Evolutionary conservation across 2,113 vertebrate species (phyloP).

Genomic region (Leptosomus discolor): DNA sequence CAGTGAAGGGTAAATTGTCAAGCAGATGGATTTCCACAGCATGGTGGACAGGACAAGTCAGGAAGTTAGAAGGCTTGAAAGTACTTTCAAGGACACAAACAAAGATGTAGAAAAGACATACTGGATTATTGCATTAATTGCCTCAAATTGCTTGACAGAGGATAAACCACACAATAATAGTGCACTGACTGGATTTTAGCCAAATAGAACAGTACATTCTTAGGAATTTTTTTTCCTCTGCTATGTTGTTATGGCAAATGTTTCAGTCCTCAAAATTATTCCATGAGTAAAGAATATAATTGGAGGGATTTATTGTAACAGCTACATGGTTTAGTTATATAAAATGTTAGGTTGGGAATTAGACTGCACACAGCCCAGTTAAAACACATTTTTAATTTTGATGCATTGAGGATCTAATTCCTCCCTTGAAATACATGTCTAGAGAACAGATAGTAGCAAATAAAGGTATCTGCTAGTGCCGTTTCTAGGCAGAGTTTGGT

Average conservation of each 20-base stretch:
- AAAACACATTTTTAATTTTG: not conserved
- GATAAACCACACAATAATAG: not conserved
- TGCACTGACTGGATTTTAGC: not conserved
- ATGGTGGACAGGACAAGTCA: not conserved
- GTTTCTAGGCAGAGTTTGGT: not conserved
- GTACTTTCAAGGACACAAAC: not conserved
- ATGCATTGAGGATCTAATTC: not conserved
- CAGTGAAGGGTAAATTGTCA: not conserved
- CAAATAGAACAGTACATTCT: not conserved
- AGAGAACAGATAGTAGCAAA: not conserved
- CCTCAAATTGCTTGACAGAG: not conserved
- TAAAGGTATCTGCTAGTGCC: not conserved
- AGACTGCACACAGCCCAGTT: not conserved
- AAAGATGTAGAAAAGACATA: not conserved
- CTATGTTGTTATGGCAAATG: not conserved
- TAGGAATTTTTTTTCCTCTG: not conserved
- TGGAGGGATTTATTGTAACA: not conserved
- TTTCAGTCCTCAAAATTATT: not conserved
- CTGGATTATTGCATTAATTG: not conserved
- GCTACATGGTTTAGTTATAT: not conserved
- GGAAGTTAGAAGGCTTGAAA: not conserved
- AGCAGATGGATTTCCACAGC: not conserved
- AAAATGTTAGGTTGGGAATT: not conserved
- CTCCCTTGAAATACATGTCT: not conserved
- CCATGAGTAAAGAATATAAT: not conserved